Percentiles rank a stretch among this genome's conserved stretches.
Conservation (phyloP, 2,888 invertebrate species). For the Phalangium opilio region DNA sequence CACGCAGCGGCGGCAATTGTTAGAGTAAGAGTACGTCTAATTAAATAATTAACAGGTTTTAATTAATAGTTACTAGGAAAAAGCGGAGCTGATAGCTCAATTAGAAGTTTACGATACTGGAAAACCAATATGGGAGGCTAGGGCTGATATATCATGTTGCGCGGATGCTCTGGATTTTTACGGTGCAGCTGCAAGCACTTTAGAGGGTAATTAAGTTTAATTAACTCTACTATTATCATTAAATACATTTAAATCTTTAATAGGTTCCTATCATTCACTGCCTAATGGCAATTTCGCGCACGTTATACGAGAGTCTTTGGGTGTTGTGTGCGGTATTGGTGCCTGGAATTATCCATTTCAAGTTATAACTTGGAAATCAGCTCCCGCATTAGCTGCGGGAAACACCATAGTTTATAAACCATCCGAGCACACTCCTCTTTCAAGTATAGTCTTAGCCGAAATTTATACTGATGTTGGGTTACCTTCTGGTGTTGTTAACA, state of each 20-base stretch:
- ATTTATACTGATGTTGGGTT: conserved; percentile 37
- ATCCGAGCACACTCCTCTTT: conserved; percentile 39
- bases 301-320: conserved; percentile 38
- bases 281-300: conserved; percentile 35
- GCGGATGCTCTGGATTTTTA: conserved; percentile 40
- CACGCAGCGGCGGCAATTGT: conserved; percentile 30
- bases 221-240: neutral
- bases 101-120: conserved; percentile 37
- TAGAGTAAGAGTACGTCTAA: conserved; percentile 24
- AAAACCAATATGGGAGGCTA: conserved; percentile 41
- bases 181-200: conserved; percentile 34
- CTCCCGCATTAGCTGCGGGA: conserved; percentile 39
- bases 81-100: conserved; percentile 29
- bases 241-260: too few species aligned
- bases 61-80: conserved; percentile 24
- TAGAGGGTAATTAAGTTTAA: conserved; percentile 23
- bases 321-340: conserved; percentile 40
- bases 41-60: neutral
- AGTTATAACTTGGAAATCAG: conserved; percentile 29
- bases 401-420: conserved; percentile 42
- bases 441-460: conserved; percentile 38
- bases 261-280: conserved; percentile 35
- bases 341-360: conserved; percentile 43
- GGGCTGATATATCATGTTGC: conserved; percentile 37
- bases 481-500: conserved; percentile 38